Base-by-base conservation (phyloP, 1,140 invertebrate species). In the Epicauta chinensis region DNA sequence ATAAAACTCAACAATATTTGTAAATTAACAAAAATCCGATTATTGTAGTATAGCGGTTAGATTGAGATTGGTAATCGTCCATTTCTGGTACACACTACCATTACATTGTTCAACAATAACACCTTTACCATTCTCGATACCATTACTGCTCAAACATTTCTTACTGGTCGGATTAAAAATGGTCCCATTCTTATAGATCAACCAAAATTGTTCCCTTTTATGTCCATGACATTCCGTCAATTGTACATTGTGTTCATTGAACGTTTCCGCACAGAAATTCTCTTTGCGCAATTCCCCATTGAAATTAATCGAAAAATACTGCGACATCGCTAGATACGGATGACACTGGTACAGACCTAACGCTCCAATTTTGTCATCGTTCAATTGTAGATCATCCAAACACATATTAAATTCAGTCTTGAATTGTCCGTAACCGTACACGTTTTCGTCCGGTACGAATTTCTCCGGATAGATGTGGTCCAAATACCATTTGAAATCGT, bases 371-470 rank as follows among this genome's bases (percentile, higher is more conserved):
- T 79, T 75, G 44, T 85, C 80, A 59, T 87, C 86, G 59, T 82
- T 77, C 36, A 82, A 74, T 63, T 89, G 85, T 50, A 93, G 71
- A 62, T 83, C 87, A 72, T 94, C 90, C 35, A 93, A 72, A 72
- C 91, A 93, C 43, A 90, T 69, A 2, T 75, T 75, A 6, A 64
- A 62, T 2, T 71, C 67, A 51, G 77, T 80, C 44, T 59, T 64
- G 14, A 64, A 52, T 53, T 65, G 64, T 14, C 93, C 93, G 71
- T 84, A 93, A 7, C 79, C 87, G 36, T 75, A 68, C 2, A 87
- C 84, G 66, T 93, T 81, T 66, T 88, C 80, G 56, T 90, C 89
- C 9, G 86, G 84, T 40, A 94, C 82, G 72, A 92, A 94, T 71
- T 93, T 93, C 65, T 91, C 82, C 3, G 84, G 85, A 71, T 87